Evolutionary conservation across 2,888 invertebrate species (phyloP).

Genomic region (Melinaea menophilus): DNA sequence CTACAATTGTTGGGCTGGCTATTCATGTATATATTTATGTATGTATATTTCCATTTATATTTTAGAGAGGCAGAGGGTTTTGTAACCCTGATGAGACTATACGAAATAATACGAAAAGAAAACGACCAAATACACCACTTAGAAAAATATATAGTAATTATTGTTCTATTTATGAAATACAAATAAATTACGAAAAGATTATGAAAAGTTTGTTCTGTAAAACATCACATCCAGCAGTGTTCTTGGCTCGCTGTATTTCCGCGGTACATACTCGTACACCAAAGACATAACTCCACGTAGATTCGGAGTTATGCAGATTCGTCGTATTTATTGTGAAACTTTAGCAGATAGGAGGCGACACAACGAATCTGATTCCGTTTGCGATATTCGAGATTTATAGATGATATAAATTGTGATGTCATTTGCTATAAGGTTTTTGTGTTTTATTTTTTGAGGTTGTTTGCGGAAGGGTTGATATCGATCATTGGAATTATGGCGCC

Average conservation of each 20-base stretch:
- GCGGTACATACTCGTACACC: constrained; percentile 43
- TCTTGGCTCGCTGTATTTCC: constrained; percentile 37
- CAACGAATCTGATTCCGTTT: constrained; percentile 74
- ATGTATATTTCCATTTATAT: too few relatives aligned
- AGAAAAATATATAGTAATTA: too few relatives aligned
- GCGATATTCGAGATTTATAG: constrained; percentile 65
- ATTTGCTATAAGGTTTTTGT: constrained; percentile 19
- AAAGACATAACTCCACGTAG: constrained; percentile 54
- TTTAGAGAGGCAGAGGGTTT: too few relatives aligned
- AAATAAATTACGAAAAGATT: too few relatives aligned
- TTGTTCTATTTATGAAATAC: too few relatives aligned
- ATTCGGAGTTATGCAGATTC: constrained; percentile 73
- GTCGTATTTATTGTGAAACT: constrained; percentile 73
- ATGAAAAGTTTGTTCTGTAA: too few relatives aligned
- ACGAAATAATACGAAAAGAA: too few relatives aligned
- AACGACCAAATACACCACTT: too few relatives aligned
- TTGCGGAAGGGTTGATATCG: constrained; percentile 16
- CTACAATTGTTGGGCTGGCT: too few relatives aligned
- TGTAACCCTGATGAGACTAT: too few relatives aligned
- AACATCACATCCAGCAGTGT: constrained; percentile 27
- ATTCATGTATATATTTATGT: too few relatives aligned
- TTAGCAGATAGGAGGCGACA: constrained; percentile 73
- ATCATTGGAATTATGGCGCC: constrained; percentile 9
- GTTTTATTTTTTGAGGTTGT: constrained; percentile 8
- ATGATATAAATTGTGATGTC: constrained; percentile 45